Evolutionary conservation across 2,113 vertebrate species (phyloP).

Genomic region (Merops nubicus): DNA sequence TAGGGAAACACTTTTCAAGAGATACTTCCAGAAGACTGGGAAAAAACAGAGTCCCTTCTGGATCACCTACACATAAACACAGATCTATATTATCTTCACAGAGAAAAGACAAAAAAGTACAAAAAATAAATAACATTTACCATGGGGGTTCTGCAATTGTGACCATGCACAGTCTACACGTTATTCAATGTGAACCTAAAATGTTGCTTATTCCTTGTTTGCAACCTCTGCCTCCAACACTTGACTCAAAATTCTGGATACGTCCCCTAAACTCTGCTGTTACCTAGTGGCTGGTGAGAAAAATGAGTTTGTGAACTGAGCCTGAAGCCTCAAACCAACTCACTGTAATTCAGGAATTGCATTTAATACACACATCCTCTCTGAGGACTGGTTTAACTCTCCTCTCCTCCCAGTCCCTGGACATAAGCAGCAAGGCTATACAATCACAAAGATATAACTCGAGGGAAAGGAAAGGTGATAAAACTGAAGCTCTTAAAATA

Average conservation of each 20-base stretch:
- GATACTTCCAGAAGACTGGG: background rate
- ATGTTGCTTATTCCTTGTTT: background rate
- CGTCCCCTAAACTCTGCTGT: background rate
- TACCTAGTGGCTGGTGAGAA: background rate
- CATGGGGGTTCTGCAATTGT: background rate
- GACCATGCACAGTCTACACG: background rate
- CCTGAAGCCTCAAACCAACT: background rate
- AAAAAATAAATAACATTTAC: background rate
- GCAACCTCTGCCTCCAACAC: background rate
- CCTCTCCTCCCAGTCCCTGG: background rate
- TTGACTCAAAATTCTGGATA: background rate
- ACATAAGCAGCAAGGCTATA: background rate
- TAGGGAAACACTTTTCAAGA: accelerated
- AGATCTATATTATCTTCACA: background rate
- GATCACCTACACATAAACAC: background rate
- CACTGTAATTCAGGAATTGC: background rate
- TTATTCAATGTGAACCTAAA: background rate
- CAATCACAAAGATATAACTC: background rate
- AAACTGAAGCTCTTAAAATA: background rate
- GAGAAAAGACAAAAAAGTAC: background rate
- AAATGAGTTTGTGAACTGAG: background rate
- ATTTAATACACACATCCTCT: background rate
- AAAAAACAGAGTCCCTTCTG: background rate
- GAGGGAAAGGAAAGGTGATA: background rate
- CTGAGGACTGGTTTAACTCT: background rate